Conservation (phyloP, 2,888 invertebrate species). For the Aporophyla lueneburgensis region DNA sequence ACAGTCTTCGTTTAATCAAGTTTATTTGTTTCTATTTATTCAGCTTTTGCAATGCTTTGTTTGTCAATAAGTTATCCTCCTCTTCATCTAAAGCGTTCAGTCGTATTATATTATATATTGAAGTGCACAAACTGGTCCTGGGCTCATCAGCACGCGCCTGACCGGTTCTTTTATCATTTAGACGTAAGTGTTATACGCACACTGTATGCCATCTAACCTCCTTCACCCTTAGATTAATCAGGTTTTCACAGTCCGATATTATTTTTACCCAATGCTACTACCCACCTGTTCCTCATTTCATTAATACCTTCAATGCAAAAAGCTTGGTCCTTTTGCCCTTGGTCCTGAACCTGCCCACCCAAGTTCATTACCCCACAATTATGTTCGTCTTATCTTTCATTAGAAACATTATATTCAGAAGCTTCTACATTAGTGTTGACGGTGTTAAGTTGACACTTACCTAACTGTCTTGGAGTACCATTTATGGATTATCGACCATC, state of each 20-base stretch:
- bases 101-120: constrained; percentile 35
- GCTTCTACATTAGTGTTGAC: constrained; percentile 28
- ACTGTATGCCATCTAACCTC: constrained; percentile 48
- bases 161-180: constrained; percentile 55
- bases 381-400: constrained; percentile 4
- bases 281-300: constrained; percentile 15
- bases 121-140: constrained; percentile 45
- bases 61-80: constrained; percentile 15
- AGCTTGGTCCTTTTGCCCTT: constrained; percentile 5
- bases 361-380: constrained; percentile 35
- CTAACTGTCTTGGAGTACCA: constrained; percentile 71
- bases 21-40: constrained; percentile 22
- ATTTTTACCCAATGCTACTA: constrained; percentile 24
- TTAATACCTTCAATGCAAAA: neutral
- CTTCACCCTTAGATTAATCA: constrained; percentile 50
- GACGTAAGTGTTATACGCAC: constrained; percentile 51
- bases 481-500: constrained; percentile 76
- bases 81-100: constrained; percentile 19
- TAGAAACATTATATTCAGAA: constrained; percentile 34
- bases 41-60: constrained; percentile 3
- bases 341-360: neutral
- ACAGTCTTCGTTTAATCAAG: constrained; percentile 47
- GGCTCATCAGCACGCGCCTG: constrained; percentile 60
- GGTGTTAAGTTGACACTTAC: constrained; percentile 60
- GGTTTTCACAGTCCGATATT: constrained; percentile 44